phyloP scores from a whole-genome alignment of 2,888 invertebrate species.

The Trissolcus brochymenae region DNA sequence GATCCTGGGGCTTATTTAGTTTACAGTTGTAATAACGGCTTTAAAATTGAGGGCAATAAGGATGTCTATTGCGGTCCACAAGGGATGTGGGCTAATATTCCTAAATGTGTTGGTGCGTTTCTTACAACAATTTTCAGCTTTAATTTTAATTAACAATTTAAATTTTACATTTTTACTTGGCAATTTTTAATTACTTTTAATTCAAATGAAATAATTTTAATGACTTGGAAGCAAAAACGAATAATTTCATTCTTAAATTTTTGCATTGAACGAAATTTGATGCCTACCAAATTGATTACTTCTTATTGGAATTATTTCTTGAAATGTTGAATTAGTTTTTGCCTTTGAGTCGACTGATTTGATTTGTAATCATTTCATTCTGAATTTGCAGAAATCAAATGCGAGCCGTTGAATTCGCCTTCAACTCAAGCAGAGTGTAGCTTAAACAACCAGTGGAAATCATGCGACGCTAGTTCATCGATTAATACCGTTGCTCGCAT shows the following conservation, averaged over 20 bases:
- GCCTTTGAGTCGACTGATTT: background rate
- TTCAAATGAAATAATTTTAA: background rate
- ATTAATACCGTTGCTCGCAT: conserved; percentile 65
- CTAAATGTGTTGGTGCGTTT: conserved; percentile 66
- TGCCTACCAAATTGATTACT: no score
- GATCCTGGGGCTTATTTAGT: conserved; percentile 65
- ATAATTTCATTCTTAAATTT: no score
- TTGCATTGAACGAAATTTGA: no score
- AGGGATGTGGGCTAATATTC: conserved; percentile 67
- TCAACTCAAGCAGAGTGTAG: conserved; percentile 64
- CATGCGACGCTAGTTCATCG: conserved; percentile 63
- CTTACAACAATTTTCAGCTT: background rate
- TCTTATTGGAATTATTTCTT: background rate
- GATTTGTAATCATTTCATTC: background rate
- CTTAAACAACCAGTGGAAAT: conserved; percentile 56
- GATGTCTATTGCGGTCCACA: conserved; percentile 64
- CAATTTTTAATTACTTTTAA: background rate
- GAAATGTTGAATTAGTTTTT: background rate
- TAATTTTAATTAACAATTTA: no score
- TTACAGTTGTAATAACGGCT: conserved; percentile 68
- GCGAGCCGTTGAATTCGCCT: conserved; percentile 62
- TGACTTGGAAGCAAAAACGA: background rate
- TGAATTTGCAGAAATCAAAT: conserved; percentile 66
- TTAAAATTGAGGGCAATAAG: conserved; percentile 58
- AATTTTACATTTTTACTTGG: background rate